These are phyloP conservation scores for Hirtodrosophila cameraria DNA, from an alignment of 2,888 invertebrate genomes.

Conservation along the genomic window DNA sequence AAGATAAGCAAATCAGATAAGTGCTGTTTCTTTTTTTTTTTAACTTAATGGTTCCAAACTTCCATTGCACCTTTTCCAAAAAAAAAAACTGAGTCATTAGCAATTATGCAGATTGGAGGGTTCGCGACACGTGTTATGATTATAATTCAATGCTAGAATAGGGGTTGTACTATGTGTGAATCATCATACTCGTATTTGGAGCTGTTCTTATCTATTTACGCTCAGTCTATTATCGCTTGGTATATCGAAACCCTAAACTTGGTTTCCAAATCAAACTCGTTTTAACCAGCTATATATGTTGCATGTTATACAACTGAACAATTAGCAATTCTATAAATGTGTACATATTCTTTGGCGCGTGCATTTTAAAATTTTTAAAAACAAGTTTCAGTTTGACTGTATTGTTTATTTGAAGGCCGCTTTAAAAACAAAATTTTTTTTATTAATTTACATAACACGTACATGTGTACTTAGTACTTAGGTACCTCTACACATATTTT, in stretches of 20 bases:
- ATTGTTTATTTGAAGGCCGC: background rate
- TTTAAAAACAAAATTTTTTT: background rate
- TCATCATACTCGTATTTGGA: background rate
- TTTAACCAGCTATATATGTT: background rate
- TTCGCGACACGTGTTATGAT: conserved; percentile 1
- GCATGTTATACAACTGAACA: background rate
- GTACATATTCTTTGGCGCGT: too few relatives aligned
- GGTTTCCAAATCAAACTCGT: background rate
- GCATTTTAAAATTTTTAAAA: too few relatives aligned
- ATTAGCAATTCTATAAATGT: background rate
- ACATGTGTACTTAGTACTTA: conserved; percentile 2
- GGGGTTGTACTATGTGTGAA: too few relatives aligned
- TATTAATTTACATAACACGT: conserved; percentile 1
- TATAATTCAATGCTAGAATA: too few relatives aligned
- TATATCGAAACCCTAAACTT: too few relatives aligned
- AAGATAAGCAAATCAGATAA: too few relatives aligned
- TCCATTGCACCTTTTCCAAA: background rate
- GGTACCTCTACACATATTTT: background rate
- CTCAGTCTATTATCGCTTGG: too few relatives aligned
- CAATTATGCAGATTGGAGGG: conserved; percentile 9
- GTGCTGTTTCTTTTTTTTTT: background rate
- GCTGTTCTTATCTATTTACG: conserved; percentile 1
- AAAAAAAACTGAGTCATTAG: conserved; percentile 21
- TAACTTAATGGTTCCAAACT: background rate
- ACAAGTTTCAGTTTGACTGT: background rate